Conservation (phyloP, 2,113 vertebrate species). For the Muntiacus muntjak region DNA sequence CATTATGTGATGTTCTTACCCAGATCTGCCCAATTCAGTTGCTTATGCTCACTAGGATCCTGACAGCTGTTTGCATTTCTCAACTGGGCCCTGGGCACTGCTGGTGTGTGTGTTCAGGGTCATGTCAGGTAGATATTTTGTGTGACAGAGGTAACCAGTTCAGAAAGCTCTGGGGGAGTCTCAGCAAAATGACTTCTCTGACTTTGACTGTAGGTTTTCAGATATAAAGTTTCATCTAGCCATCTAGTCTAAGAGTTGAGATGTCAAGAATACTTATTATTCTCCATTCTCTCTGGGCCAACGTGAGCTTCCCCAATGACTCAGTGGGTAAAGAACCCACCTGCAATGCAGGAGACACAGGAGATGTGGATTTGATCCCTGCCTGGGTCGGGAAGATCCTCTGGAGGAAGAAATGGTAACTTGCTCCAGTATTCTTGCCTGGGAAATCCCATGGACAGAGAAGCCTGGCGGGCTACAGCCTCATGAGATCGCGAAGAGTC, state of each 20-base stretch:
- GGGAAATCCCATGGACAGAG: not conserved
- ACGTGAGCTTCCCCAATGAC: not conserved
- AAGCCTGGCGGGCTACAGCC: not conserved
- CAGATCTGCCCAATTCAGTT: not conserved
- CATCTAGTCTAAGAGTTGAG: not conserved
- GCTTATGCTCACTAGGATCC: not conserved
- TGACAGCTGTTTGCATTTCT: not conserved
- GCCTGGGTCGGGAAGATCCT: not conserved
- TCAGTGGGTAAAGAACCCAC: not conserved
- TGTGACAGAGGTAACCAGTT: not conserved
- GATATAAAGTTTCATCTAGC: not conserved
- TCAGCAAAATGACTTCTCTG: not conserved
- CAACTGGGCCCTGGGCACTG: not conserved
- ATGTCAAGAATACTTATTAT: not conserved
- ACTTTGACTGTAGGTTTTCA: not conserved
- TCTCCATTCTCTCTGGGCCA: not conserved
- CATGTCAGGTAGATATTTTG: not conserved
- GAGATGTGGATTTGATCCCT: not conserved
- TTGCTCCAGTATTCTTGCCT: not conserved
- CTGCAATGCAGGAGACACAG: not conserved
- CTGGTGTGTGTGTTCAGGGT: not conserved
- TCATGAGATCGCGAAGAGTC: not conserved
- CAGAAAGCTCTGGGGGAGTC: not conserved
- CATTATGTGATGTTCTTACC: not conserved
- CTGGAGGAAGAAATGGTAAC: not conserved